Evolutionary conservation across 2,888 invertebrate genomes (phyloP).

Genomic region (Rhingia rostrata): DNA sequence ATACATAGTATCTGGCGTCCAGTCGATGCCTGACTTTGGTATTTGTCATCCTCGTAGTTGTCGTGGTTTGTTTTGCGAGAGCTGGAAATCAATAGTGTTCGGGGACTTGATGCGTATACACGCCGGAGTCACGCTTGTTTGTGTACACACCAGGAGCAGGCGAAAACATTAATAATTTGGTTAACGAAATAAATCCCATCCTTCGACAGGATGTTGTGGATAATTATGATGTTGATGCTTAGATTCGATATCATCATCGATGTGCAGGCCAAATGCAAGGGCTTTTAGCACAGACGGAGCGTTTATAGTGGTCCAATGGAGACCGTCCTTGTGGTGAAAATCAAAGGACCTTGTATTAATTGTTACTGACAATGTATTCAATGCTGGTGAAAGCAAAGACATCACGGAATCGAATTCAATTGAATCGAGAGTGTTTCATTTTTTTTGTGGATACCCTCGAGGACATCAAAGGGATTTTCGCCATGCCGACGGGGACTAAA

Average conservation of each 20-base stretch:
- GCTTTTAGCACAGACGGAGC: neutral
- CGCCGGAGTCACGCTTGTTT: constrained; percentile 36
- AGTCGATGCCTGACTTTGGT: constrained; percentile 31
- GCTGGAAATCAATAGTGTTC: constrained; percentile 35
- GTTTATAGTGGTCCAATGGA: neutral
- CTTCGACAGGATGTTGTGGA: constrained; percentile 2
- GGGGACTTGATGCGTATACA: constrained; percentile 14
- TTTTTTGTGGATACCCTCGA: neutral
- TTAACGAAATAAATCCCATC: constrained; percentile 15
- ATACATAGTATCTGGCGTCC: constrained; percentile 20
- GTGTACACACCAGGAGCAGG: constrained; percentile 9
- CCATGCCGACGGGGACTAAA: constrained; percentile 7
- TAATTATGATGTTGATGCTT: constrained; percentile 29
- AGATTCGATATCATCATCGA: neutral
- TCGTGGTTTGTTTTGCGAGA: constrained; percentile 5
- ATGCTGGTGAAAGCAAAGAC: constrained; percentile 31
- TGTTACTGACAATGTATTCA: constrained; percentile 49
- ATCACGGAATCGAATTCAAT: constrained; percentile 30
- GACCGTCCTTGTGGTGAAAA: constrained; percentile 11
- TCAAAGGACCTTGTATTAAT: constrained; percentile 44
- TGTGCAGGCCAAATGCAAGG: neutral
- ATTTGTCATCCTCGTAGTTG: constrained; percentile 24
- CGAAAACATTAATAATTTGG: constrained; percentile 57
- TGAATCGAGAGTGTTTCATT: neutral
- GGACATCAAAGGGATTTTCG: constrained; percentile 42